Base-by-base conservation (phyloP, 2,797 vertebrate genomes). In the Uromys caudimaculatus region DNA sequence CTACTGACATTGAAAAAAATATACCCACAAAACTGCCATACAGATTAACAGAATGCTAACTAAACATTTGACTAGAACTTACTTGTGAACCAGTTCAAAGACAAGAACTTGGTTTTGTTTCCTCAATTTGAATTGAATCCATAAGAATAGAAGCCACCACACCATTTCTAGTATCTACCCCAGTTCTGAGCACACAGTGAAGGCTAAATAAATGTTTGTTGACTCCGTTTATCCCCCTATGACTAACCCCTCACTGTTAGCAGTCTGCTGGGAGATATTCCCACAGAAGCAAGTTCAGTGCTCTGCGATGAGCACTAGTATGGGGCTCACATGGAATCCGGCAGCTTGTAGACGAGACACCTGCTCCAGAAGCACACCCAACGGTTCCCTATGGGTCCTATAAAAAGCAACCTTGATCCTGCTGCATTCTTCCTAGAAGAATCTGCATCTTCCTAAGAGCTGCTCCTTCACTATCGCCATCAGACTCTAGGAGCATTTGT, bases 281-380 rank as follows among this genome's bases (percentile, higher is more conserved):
- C 27, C 27, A 73, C 5, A 50, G 11, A 60, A 32, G 71, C 27
- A 84, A 38, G 27, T n/a, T 54, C 16, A 85, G 2, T 4, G 35
- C 21, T 10, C 47, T 0, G 0, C n/a, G 60, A 24, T 41, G 10
- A 67, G 47, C 1, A 3, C 1, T 47, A 60, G 21, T 52, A 8
- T 17, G 87, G 56, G n/a, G 21, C 4, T 14, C 6, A 21, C 6
- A 19, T 12, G 27, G 41, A 17, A 1, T 62, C 3, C 4, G 47
- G 29, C 2, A 87, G 52, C 24, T 90, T 50, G 6, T 27, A 64
- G 13, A 77, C n/a, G 32, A 44, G 47, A 4, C 1, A 35, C 11
- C 16, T 41, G 17, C 41, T 38, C 52, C 41, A 58, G 44, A 83
- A 54, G 24, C 47, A 23, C 54, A 29, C 84, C 77, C 60, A 82